Percentiles rank a stretch among this genome's conserved stretches.
Evolutionary conservation across 1,140 invertebrate genomes (phyloP).

Genomic region (Panulirus ornatus): DNA sequence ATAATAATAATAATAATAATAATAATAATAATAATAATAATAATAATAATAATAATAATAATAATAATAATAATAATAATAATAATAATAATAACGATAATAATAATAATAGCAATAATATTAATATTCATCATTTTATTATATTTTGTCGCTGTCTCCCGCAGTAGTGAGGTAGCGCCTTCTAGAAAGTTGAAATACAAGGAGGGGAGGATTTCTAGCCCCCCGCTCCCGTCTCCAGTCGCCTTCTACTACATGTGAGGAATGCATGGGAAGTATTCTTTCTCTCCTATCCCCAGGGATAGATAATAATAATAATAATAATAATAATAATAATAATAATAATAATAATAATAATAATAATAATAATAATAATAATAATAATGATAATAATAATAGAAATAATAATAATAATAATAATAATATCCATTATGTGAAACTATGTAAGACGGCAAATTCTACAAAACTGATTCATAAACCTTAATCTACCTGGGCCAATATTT

Average conservation of each 20-base stretch:
- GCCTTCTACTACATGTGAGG: too few species aligned
- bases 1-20: slow-evolving; percentile 14
- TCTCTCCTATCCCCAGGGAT: too few species aligned
- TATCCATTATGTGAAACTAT: not conserved
- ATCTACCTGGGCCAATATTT: too few species aligned
- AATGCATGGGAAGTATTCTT: too few species aligned
- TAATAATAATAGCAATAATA: slow-evolving; percentile 12
- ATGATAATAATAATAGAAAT: slow-evolving; percentile 3
- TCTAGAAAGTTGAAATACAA: too few species aligned
- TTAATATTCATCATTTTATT: not conserved
- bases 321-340: slow-evolving; percentile 13
- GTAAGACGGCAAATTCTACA: too few species aligned
- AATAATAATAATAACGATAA: not conserved
- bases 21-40: slow-evolving; percentile 14
- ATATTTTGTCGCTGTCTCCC: not conserved
- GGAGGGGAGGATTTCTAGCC: too few species aligned
- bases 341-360: not conserved
- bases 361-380: not conserved
- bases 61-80: slow-evolving; percentile 14
- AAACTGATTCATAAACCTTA: too few species aligned
- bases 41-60: slow-evolving; percentile 14
- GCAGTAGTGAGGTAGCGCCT: too few species aligned
- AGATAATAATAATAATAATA: slow-evolving; percentile 31
- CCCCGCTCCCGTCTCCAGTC: too few species aligned
- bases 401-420: not conserved